These are phyloP conservation scores for Premnoplex brunnescens DNA, from an alignment of 2,797 vertebrate genomes.

Conservation along the genomic window DNA sequence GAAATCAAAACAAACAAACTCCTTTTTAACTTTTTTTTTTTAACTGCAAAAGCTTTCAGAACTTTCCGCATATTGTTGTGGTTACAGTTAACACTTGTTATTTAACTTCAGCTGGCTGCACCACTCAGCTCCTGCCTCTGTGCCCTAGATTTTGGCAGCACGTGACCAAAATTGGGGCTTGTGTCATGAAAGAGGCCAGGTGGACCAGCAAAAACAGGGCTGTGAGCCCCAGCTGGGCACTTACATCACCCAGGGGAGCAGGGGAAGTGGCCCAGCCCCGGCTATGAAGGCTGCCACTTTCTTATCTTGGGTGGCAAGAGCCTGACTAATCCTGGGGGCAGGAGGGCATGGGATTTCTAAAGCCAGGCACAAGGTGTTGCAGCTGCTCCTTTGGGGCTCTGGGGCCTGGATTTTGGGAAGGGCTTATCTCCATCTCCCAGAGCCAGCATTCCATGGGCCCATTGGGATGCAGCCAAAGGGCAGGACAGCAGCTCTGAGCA, in stretches of 20 bases:
- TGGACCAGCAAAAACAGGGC: not conserved
- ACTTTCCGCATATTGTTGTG: not conserved
- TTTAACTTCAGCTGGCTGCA: not conserved
- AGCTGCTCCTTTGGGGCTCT: fast-evolving
- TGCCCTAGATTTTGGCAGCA: constrained; percentile 33
- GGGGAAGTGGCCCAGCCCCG: fast-evolving
- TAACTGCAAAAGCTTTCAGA: not conserved
- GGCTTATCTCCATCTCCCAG: not conserved
- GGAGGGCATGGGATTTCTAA: not conserved
- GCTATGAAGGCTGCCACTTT: not conserved
- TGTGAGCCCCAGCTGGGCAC: not conserved
- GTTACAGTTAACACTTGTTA: not conserved
- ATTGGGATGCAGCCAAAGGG: fast-evolving
- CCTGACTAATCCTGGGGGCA: not conserved
- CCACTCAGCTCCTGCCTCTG: not conserved
- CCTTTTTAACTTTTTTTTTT: not conserved
- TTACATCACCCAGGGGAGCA: fast-evolving
- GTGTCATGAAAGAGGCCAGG: not conserved
- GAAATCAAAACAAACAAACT: not conserved
- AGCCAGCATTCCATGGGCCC: not conserved
- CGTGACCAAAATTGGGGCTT: not conserved
- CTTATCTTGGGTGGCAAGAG: not conserved
- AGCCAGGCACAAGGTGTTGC: fast-evolving
- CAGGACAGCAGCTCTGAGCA: not conserved
- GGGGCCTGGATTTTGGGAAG: not conserved